Evolutionary conservation across 2,797 vertebrate genomes (phyloP).

Genomic region (Cyclopterus lumpus): DNA sequence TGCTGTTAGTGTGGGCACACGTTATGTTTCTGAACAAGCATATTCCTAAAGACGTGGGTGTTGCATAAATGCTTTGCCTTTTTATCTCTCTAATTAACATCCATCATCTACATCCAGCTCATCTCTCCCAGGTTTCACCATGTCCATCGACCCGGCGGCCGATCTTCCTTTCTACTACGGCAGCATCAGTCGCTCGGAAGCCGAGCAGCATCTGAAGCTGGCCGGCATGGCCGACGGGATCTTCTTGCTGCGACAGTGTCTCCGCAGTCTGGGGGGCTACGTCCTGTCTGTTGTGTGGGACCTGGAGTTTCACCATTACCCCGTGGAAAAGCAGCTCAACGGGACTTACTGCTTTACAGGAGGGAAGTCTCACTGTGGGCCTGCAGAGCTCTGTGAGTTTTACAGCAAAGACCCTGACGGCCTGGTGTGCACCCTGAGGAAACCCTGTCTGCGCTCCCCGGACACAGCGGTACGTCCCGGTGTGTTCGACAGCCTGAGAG

Average conservation of each 20-base stretch:
- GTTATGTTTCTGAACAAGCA: background rate
- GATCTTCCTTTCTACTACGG: conserved; percentile 97
- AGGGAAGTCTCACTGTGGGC: conserved; percentile 93
- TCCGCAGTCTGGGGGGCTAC: conserved; percentile 95
- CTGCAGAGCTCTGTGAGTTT: conserved; percentile 94
- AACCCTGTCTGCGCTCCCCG: conserved; percentile 89
- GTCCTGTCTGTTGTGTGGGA: conserved; percentile 92
- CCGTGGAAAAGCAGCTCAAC: conserved; percentile 94
- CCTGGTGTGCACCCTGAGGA: conserved; percentile 88
- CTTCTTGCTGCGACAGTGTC: conserved; percentile 94
- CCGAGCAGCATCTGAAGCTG: conserved; percentile 94
- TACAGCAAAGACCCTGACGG: conserved; percentile 94
- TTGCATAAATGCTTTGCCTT: background rate
- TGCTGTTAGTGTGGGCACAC: background rate
- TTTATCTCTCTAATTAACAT: conserved; percentile 29
- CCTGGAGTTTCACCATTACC: conserved; percentile 91
- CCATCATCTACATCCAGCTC: conserved; percentile 6
- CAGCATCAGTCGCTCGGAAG: conserved; percentile 91
- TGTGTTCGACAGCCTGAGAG: conserved; percentile 90
- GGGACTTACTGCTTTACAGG: conserved; percentile 92
- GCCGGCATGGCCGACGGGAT: conserved; percentile 93
- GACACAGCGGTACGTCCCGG: conserved; percentile 84
- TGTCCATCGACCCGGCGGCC: conserved; percentile 89
- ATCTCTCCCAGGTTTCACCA: conserved; percentile 59
- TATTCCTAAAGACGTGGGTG: background rate